Evolutionary conservation across 1,140 invertebrate genomes (phyloP).

Genomic region (Choristoneura fumiferana): DNA sequence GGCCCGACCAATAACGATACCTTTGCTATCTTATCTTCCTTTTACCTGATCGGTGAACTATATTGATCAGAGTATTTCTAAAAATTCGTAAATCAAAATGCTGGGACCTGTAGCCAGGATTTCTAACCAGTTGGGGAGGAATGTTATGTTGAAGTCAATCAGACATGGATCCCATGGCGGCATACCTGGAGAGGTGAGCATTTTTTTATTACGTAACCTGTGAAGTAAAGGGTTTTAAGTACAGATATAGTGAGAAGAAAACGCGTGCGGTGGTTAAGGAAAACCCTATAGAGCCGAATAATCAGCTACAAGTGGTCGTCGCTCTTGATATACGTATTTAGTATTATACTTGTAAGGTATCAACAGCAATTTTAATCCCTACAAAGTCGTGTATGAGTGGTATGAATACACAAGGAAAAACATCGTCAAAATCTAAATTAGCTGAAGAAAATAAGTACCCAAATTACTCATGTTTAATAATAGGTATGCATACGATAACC

Average conservation of each 20-base stretch:
- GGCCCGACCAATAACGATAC: conserved; percentile 31
- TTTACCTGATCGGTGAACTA: conserved; percentile 38
- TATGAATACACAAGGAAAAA: no score
- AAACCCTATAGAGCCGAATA: no score
- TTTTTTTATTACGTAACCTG: conserved; percentile 41
- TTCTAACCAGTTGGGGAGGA: conserved; percentile 61
- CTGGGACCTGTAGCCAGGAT: conserved; percentile 46
- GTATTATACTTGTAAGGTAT: no score
- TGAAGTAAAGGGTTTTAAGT: not conserved
- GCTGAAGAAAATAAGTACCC: no score
- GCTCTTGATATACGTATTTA: no score
- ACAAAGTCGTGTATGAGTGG: no score
- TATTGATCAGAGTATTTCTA: not conserved
- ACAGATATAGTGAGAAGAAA: not conserved
- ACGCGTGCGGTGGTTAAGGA: not conserved
- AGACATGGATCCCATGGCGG: conserved; percentile 81
- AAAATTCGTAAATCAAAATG: conserved; percentile 46
- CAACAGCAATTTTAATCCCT: no score
- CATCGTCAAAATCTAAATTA: no score
- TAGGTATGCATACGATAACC: no score
- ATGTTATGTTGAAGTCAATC: conserved; percentile 75
- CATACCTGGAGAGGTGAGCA: conserved; percentile 81
- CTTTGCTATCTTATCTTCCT: conserved; percentile 63
- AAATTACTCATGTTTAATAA: no score
- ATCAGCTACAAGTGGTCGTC: no score